Base-by-base conservation (phyloP, 2,797 vertebrate species). In the Phaenicophaeus curvirostris region DNA sequence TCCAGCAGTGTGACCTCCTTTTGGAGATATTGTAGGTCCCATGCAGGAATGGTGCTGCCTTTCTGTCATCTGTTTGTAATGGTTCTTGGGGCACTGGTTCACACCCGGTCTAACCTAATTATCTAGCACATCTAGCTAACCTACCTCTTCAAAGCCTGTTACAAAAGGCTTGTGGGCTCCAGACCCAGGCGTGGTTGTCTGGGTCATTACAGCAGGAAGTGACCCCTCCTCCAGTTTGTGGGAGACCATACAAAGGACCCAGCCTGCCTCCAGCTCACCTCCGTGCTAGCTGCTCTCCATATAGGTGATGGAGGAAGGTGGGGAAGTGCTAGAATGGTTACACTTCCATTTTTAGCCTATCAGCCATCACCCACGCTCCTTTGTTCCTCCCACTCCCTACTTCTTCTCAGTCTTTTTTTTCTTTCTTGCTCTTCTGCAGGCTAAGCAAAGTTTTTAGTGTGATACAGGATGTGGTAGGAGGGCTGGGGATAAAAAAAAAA, bases 111-210 rank as follows among this genome's bases (percentile, higher is more conserved):
- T 50, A 7, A 14, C 11, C 19, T 17, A 39, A 23, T 58, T 27
- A 8, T 16, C 13, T 17, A 18, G 17, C 7, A 48, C 13, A 23
- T 61, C 4, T 42, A 15, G 21, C 30, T 58, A 42, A 85, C 28
- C 39, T 42, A 0, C 7, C 14, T 46, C 21, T 65, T 77, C 31
- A 65, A 55, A 65, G 10, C 6, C 17, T 1, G 0, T 48, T 31
- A 11, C 15, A 35, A 33, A 39, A 44, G 25, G 3, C 20, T 2
- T 3, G 23, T 53, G 50, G 48, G 15, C 30, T 53, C 0, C 0
- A 8, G 50, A 79, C n/a, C 46, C 33, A 28, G 30, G 1, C 17
- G 2, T 28, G 15, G 35, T 39, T 66, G 28, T 42, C 31, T 0
- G 1, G 24, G 39, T n/a, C 18, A 18, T 44, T 55, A 46, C 27